These are phyloP conservation scores for Ceyx melanurus DNA, from an alignment of 2,113 vertebrate species.

Conservation along the genomic window DNA sequence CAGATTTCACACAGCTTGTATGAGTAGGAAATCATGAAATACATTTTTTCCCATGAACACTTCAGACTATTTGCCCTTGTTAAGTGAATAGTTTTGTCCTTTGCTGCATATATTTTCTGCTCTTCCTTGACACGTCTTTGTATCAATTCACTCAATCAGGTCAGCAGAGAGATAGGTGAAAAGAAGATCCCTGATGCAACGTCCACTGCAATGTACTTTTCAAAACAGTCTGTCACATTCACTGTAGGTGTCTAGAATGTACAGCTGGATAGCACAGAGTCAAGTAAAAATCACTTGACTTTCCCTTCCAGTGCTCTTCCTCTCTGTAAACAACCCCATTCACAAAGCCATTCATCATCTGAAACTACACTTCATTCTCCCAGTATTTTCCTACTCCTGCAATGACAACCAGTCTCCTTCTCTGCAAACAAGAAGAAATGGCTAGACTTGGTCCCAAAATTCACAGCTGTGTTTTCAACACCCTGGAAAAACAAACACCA, in stretches of 20 bases:
- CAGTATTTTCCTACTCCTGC: not conserved
- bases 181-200: not conserved
- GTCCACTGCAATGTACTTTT: not conserved
- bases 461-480: conserved; percentile 18
- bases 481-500: conserved; percentile 38
- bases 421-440: not conserved
- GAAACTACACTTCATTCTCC: not conserved
- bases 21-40: not conserved
- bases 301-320: not conserved
- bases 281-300: not conserved
- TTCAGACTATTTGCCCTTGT: conserved; percentile 10
- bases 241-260: not conserved
- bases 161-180: not conserved
- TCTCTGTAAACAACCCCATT: not conserved
- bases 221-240: not conserved
- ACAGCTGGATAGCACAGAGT: not conserved
- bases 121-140: not conserved
- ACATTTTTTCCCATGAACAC: not conserved
- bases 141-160: not conserved
- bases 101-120: not conserved
- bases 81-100: not conserved
- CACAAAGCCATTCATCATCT: not conserved
- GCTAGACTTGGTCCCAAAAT: not conserved
- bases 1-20: not conserved
- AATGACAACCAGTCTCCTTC: not conserved